Conservation (phyloP, 2,888 invertebrate genomes). For the Buathra laborator region DNA sequence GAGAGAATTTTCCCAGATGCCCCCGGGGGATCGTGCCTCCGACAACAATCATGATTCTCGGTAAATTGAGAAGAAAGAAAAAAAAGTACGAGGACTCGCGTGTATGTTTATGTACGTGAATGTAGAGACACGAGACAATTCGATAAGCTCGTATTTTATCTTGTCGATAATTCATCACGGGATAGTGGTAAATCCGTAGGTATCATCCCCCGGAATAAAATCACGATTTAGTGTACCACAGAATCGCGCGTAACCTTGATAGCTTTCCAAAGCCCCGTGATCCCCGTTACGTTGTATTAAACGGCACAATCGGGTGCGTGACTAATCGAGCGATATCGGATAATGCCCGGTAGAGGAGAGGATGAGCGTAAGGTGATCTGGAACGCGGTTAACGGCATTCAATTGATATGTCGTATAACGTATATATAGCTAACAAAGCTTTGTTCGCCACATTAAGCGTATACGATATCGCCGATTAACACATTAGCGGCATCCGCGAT, state of each 20-base stretch:
- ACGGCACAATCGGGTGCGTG: neutral
- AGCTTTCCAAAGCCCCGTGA: neutral
- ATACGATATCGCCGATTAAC: too few species aligned
- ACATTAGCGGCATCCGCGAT: too few species aligned
- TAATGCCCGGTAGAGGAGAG: neutral
- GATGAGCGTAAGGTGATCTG: neutral
- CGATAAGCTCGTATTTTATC: neutral
- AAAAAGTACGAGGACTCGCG: too few species aligned
- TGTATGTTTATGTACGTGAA: neutral
- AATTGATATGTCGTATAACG: neutral
- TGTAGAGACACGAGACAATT: neutral
- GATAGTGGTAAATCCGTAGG: neutral
- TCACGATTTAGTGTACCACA: neutral
- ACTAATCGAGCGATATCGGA: neutral
- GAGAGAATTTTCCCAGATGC: too few species aligned
- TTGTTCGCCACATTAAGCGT: too few species aligned
- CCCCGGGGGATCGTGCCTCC: too few species aligned
- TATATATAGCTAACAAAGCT: too few species aligned
- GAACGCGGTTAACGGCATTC: neutral
- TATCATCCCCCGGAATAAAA: neutral
- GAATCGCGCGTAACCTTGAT: neutral
- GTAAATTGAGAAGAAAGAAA: too few species aligned
- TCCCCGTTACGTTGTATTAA: neutral
- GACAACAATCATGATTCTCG: too few species aligned
- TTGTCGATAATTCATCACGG: neutral